phyloP scores from a whole-genome alignment of 2,888 invertebrate species.

The Xestia ashworthii region DNA sequence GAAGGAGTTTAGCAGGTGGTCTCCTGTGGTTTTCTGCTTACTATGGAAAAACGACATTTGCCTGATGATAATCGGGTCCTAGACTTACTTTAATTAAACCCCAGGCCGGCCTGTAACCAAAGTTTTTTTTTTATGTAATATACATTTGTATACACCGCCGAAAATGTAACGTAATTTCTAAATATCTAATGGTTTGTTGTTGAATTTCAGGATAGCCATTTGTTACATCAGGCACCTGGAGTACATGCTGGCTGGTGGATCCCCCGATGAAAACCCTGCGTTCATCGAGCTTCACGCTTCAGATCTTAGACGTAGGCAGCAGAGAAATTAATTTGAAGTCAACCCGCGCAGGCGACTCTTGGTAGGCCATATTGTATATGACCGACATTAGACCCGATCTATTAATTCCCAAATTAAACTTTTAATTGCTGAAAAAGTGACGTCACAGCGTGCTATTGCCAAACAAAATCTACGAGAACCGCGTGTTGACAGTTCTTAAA shows the following conservation, averaged over 20 bases:
- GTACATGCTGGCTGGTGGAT: conserved; percentile 88
- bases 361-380: background rate
- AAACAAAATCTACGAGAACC: too few species aligned
- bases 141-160: background rate
- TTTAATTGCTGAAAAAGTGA: too few species aligned
- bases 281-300: conserved; percentile 81
- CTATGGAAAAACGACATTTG: background rate
- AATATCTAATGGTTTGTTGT: background rate
- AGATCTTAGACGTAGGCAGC: conserved; percentile 78
- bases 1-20: background rate
- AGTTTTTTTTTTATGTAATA: background rate
- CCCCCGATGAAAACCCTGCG: conserved; percentile 80
- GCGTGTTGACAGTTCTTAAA: too few species aligned
- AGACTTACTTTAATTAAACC: background rate
- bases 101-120: background rate
- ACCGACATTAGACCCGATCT: too few species aligned
- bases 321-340: conserved; percentile 68
- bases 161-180: background rate
- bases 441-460: too few species aligned
- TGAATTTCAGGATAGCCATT: conserved; percentile 92
- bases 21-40: background rate
- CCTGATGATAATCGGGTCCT: background rate
- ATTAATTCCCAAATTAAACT: too few species aligned
- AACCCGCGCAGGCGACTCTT: background rate
- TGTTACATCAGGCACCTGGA: conserved; percentile 94